Evolutionary conservation across 2,113 vertebrate species (phyloP), one percentile per base, ranked within the genome.

Genomic region (Hystrix brachyura): DNA sequence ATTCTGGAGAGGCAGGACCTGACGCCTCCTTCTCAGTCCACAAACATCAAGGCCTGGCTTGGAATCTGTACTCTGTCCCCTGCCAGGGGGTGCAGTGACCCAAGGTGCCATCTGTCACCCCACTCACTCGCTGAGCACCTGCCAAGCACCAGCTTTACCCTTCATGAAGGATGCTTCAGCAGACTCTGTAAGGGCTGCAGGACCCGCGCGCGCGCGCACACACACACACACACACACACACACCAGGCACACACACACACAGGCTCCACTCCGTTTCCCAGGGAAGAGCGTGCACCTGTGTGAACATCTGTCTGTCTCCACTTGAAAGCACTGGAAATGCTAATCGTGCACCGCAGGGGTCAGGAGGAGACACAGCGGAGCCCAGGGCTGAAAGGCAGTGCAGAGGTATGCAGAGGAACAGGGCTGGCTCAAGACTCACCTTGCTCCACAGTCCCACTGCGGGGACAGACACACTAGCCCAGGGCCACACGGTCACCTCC

Each of bases 291-390:
- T 32, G 94, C 60, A 94, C 62, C 97, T 97, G 85, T 7, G 91
- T 48, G 13, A 97, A 98, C 98, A 98, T 97, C 98, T 98, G 98
- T 88, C 60, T 3, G 5, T n/a, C 83, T 90, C 96, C 97, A 79
- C 95, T 97, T 65, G 84, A 83, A 97, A 96, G 92, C 80, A 18
- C 59, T 48, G 5, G 55, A 23, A 95, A 97, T 92, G 94, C 86
- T 74, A 94, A 95, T 51, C 96, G 87, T 85, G 59, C 93, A 78
- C 57, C 43, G 0, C 2, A 2, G 82, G 87, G 91, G 38, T 0
- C 0, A 38, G 46, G 79, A 19, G 57, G 92, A 27, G 38, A 11
- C 0, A 1, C 7, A 1, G n/a, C 27, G 38, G 19, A 18, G 48
- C 29, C 15, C 9, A 18, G 18, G 53, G 90, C 86, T 1, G n/a